Percentiles rank a stretch among this genome's conserved stretches.
Conservation (phyloP, 2,797 vertebrate genomes). For the Rhinoraja longicauda region DNA sequence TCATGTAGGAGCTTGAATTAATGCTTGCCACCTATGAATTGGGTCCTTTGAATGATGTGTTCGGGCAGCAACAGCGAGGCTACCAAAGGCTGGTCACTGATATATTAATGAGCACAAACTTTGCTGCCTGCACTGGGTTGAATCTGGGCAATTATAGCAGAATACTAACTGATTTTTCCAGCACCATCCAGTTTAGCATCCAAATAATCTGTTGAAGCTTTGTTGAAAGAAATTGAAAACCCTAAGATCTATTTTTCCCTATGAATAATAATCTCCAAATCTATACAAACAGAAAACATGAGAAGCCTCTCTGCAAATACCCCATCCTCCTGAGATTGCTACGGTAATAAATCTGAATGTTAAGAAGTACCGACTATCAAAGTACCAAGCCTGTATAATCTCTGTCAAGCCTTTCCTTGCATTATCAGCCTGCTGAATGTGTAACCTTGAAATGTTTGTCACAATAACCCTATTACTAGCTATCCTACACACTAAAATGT, state of each 20-base stretch:
- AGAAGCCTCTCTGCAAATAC: neutral
- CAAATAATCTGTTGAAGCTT: neutral
- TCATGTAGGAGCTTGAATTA: too few relatives aligned
- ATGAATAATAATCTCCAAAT: neutral
- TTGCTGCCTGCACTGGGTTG: too few relatives aligned
- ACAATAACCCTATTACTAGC: neutral
- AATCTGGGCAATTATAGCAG: too few relatives aligned
- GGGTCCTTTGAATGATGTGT: too few relatives aligned
- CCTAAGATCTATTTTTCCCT: neutral
- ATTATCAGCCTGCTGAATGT: neutral
- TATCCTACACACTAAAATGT: neutral
- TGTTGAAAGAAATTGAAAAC: neutral
- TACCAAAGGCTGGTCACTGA: too few relatives aligned
- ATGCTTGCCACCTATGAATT: too few relatives aligned
- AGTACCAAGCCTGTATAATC: neutral
- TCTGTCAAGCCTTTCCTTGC: neutral
- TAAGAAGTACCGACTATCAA: neutral
- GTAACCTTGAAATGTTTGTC: neutral
- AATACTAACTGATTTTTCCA: too few relatives aligned
- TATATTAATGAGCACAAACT: too few relatives aligned
- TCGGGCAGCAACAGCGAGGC: too few relatives aligned
- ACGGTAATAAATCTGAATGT: neutral
- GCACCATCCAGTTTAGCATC: too few relatives aligned
- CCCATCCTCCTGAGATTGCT: neutral
- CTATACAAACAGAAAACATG: neutral